Evolutionary conservation across 2,888 invertebrate genomes (phyloP).

Genomic region (Sympetrum striolatum): DNA sequence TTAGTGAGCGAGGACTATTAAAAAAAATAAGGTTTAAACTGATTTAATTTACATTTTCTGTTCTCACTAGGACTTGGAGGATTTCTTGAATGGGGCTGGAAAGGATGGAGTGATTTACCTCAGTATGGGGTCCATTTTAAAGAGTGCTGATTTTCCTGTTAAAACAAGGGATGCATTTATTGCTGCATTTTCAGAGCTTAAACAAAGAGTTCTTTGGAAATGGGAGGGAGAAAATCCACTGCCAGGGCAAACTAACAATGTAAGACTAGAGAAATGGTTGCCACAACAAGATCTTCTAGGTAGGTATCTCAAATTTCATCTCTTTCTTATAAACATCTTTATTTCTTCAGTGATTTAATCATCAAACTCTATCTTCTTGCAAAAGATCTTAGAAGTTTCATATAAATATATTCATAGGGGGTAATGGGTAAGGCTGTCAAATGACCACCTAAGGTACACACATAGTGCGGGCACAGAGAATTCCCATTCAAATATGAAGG

Average conservation of each 20-base stretch:
- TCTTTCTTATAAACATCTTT: no score
- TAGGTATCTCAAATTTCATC: background rate
- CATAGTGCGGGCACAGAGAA: no score
- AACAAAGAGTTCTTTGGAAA: slow-evolving; percentile 54
- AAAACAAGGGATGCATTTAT: slow-evolving; percentile 49
- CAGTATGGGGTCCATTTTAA: slow-evolving; percentile 52
- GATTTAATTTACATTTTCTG: background rate
- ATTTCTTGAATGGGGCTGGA: slow-evolving; percentile 49
- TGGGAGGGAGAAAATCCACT: slow-evolving; percentile 51
- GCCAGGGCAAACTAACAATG: slow-evolving; percentile 52
- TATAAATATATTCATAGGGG: no score
- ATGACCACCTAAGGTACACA: no score
- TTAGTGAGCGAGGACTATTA: background rate
- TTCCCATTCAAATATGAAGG: no score
- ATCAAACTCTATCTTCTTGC: no score
- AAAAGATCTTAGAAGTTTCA: no score
- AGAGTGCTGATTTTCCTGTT: slow-evolving; percentile 50
- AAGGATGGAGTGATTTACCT: slow-evolving; percentile 52
- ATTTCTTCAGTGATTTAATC: no score
- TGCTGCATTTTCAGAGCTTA: slow-evolving; percentile 52
- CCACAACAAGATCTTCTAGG: slow-evolving; percentile 54
- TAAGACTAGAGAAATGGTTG: slow-evolving; percentile 53
- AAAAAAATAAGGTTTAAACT: background rate
- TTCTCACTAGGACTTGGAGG: slow-evolving; percentile 49
- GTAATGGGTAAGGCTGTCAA: no score